A percentile compares a stretch with the other conserved stretches of the same genome.
These are phyloP conservation scores for Pheosia gnoma DNA, from an alignment of 2,888 invertebrate species.

Conservation along the genomic window DNA sequence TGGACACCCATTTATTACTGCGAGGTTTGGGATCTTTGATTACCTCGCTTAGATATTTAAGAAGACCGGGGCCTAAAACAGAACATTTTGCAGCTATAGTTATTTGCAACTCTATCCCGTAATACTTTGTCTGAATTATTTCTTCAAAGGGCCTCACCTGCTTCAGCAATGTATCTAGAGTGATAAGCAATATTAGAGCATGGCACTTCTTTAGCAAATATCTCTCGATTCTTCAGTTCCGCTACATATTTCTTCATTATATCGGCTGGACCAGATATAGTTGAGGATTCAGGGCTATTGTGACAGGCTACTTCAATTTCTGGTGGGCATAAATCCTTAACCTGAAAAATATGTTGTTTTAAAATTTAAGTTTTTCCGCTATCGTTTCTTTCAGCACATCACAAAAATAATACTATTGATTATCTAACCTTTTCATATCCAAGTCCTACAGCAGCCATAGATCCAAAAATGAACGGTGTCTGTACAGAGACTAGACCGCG, in stretches of 20 bases:
- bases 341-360: slow-evolving; percentile 27
- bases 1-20: slow-evolving; percentile 91
- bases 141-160: slow-evolving; percentile 56
- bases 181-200: slow-evolving; percentile 94
- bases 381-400: no score
- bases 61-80: slow-evolving; percentile 81
- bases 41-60: slow-evolving; percentile 81
- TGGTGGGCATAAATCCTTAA: slow-evolving; percentile 70
- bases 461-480: slow-evolving; percentile 86
- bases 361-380: background rate
- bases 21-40: slow-evolving; percentile 86
- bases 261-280: slow-evolving; percentile 89
- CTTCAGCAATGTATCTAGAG: slow-evolving; percentile 86
- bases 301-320: slow-evolving; percentile 91
- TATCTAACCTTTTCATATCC: slow-evolving; percentile 72
- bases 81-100: no score
- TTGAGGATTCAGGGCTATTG: slow-evolving; percentile 89
- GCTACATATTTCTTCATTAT: slow-evolving; percentile 83
- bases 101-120: no score
- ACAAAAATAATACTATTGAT: background rate
- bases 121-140: no score
- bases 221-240: slow-evolving; percentile 50
- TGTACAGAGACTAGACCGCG: slow-evolving; percentile 89
- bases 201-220: slow-evolving; percentile 59
- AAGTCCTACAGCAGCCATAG: slow-evolving; percentile 94